A percentile compares a stretch with the other conserved stretches of the same genome.
Conservation (phyloP, 1,140 invertebrate genomes). For the Rhopalosiphum maidis region DNA sequence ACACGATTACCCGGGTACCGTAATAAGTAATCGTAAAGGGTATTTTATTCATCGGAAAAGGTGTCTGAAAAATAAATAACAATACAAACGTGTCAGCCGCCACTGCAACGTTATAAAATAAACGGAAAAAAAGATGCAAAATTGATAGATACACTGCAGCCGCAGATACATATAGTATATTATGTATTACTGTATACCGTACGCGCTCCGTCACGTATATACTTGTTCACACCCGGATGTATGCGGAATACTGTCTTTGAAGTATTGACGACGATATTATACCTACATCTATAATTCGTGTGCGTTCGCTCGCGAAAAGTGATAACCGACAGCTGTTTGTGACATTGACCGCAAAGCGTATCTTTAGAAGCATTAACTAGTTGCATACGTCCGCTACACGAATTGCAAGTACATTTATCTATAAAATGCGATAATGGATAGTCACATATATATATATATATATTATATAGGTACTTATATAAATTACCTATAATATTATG, state of each 20-base stretch:
- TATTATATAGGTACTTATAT: background rate
- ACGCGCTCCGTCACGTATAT: background rate
- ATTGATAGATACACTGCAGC: background rate
- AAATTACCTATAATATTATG: background rate
- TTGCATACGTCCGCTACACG: background rate
- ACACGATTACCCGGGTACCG: conserved; percentile 22
- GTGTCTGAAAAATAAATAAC: background rate
- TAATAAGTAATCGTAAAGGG: background rate
- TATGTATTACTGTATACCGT: background rate
- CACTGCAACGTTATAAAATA: background rate
- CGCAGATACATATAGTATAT: background rate
- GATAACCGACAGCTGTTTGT: background rate
- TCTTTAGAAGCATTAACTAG: background rate
- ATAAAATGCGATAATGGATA: background rate
- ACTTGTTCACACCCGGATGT: background rate
- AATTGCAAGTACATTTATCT: background rate
- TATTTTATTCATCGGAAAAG: background rate
- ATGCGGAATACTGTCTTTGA: background rate
- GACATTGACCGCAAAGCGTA: background rate
- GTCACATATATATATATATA: background rate
- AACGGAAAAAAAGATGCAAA: background rate
- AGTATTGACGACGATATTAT: background rate
- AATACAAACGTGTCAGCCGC: background rate
- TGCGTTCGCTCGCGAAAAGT: background rate
- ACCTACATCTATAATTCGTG: background rate